Evolutionary conservation across 2,888 invertebrate genomes (phyloP), one percentile per base, ranked within the genome.

Genomic region (Melinaea marsaeus): DNA sequence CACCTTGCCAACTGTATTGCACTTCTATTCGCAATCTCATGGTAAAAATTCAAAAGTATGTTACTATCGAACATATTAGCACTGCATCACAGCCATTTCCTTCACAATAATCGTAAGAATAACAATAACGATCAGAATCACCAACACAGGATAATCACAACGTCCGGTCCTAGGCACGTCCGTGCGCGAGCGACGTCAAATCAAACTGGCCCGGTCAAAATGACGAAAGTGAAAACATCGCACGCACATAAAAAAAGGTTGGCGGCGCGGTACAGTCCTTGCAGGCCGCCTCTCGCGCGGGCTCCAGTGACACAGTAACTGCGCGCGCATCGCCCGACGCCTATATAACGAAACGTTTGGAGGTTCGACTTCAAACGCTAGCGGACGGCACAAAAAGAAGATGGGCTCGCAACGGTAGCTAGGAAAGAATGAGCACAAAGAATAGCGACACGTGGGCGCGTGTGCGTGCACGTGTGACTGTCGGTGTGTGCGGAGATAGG

Each of bases 151-250:
- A 87, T 85, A 81, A 81, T 77, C 88, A 85, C 86, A 85, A 81
- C 81, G 86, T 79, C 81, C 84, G 82, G 83, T 84, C 82, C 83
- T 80, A 86, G 83, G 81, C 88, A 90, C 90, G 89, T 88, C 90
- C 86, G 89, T 86, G 86, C 90, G 88, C 88, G 82, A 85, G 89
- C 89, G 87, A 84, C 88, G 88, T 86, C 86, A 88, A 88, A 85
- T 86, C 85, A 85, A 88, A 90, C 90, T 90, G 89, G 89, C 86
- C 88, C 86, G 88, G 89, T 89, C 90, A 88, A 90, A 90, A 89
- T 88, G 88, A 89, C 89, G 89, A 90, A 90, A 90, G 90, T 90
- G 90, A 90, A 90, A 89, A 90, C 90, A 88, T 88, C 88, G 88
- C 89, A 89, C 90, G 89, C 79, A 79, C 86, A 88, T 85, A 89